Evolutionary conservation across 2,113 vertebrate species (phyloP), one percentile per base, ranked within the genome.

Genomic region (Asarcornis scutulata): DNA sequence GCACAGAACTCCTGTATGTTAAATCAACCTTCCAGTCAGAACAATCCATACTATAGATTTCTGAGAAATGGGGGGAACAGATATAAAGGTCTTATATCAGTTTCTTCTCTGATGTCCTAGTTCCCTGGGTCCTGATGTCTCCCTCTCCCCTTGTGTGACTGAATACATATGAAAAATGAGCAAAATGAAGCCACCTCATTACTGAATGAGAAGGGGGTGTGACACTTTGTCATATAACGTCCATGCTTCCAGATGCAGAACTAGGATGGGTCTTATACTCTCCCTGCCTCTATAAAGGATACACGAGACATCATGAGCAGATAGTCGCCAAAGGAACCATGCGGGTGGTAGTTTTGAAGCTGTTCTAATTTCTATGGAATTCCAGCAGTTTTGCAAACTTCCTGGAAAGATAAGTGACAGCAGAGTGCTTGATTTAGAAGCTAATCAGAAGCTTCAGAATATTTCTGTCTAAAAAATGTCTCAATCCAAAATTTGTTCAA

Each of bases 71-170:
- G 68, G 4, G 7, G 42, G n/a, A 80, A 64, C 2, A 22, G 4
- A 8, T 22, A 74, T 60, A 66, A 62, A 89, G 84, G 60, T 52
- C 31, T 76, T 62, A 13, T n/a, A 7, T 36, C 4, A 14, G 12
- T 60, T 81, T 89, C 9, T 66, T 58, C 3, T 7, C 11, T 36
- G 17, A 20, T 0, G 0, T 58, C 29, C 6, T 14, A 16, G 0
- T 31, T 67, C 26, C 17, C 13, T 50, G 27, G 11, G 4, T 75
- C 20, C 26, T 72, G 17, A 6, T 67, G 20, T 68, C 62, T 79
- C 17, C 14, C 22, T 42, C n/a, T 80, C 3, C 21, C 8, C 5
- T 29, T 59, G 31, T 5, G 2, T 55, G 42, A 67, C 46, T 52
- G 56, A 34, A 0, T 29, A 31, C 13, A 10, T n/a, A 22, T n/a